Conservation (phyloP, 2,888 invertebrate species). For the Pherbina coryleti region DNA sequence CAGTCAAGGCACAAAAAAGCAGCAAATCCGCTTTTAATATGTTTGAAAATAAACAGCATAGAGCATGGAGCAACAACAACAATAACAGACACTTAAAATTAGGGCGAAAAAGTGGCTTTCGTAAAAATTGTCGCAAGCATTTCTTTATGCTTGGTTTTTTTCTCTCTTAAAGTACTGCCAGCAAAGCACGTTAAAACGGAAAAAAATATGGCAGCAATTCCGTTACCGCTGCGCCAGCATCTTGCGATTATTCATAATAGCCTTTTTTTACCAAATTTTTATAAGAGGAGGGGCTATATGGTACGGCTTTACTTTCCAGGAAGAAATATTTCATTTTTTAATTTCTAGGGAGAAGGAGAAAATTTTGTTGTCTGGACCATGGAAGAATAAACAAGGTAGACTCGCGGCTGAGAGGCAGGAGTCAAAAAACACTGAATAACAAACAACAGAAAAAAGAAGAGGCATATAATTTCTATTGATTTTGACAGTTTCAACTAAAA, state of each 20-base stretch:
- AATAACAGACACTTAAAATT: conserved; percentile 1
- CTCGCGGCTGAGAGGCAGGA: no score
- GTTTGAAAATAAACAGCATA: conserved; percentile 7
- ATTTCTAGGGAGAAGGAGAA: no score
- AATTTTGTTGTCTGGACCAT: no score
- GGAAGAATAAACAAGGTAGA: no score
- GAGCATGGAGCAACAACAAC: conserved; percentile 4
- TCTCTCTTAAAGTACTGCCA: background rate
- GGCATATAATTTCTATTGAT: no score
- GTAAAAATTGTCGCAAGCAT: conserved; percentile 19
- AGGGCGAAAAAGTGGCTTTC: background rate
- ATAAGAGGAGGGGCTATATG: no score
- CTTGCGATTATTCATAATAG: background rate
- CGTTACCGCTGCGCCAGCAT: background rate
- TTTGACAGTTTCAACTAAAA: no score
- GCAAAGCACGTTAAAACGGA: background rate
- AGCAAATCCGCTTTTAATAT: conserved; percentile 30
- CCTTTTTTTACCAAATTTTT: background rate
- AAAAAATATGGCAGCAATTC: conserved; percentile 13
- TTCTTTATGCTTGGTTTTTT: background rate
- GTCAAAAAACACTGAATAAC: no score
- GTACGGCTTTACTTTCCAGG: no score
- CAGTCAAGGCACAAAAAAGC: background rate
- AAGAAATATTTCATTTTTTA: no score
- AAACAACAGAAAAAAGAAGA: no score